phyloP scores from a whole-genome alignment of 1,140 invertebrate genomes.

The Pachypsylla venusta region DNA sequence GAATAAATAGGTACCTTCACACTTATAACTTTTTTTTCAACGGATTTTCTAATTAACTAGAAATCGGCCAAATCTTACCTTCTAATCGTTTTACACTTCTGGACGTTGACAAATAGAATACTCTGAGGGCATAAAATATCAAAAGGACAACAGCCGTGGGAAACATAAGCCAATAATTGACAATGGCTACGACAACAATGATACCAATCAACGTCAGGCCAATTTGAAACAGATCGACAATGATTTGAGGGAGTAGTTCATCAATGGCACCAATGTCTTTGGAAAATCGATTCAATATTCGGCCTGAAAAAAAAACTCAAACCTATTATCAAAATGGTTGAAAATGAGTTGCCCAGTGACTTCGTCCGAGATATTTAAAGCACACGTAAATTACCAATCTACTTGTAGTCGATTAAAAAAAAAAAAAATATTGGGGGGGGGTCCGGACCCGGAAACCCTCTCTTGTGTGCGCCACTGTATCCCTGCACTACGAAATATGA shows the following conservation, averaged over 20 bases:
- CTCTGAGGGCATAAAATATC: constrained; percentile 42
- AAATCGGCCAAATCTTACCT: constrained; percentile 27
- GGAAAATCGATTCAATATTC: constrained; percentile 58
- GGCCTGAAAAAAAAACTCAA: constrained; percentile 34
- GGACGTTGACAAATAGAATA: constrained; percentile 49
- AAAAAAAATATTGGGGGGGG: no score
- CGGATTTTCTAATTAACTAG: background rate
- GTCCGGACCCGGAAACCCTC: no score
- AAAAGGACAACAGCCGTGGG: constrained; percentile 41
- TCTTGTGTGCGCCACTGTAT: no score
- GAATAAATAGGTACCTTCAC: background rate
- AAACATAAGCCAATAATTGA: constrained; percentile 43
- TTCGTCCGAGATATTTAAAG: no score
- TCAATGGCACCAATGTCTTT: constrained; percentile 71
- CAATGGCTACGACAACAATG: constrained; percentile 40
- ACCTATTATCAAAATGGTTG: no score
- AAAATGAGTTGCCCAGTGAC: no score
- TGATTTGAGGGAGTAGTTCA: constrained; percentile 61
- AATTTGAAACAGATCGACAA: constrained; percentile 47
- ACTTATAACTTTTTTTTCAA: background rate
- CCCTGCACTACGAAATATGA: no score
- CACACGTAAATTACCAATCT: no score
- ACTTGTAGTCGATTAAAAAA: no score
- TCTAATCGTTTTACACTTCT: constrained; percentile 53
- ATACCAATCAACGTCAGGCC: constrained; percentile 45